Evolutionary conservation across 1,140 invertebrate genomes (phyloP).

Genomic region (Scylla paramamosain): DNA sequence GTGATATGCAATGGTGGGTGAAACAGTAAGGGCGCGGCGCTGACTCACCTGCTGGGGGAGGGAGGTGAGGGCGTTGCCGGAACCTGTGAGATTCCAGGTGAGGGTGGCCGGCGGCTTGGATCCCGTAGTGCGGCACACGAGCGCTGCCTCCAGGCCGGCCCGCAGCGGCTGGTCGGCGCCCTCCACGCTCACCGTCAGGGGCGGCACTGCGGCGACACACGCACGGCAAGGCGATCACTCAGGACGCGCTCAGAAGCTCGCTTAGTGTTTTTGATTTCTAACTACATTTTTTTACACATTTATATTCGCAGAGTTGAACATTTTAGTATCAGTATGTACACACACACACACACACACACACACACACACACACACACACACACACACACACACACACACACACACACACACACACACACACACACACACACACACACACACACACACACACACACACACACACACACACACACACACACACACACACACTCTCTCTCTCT

Average conservation of each 20-base stretch:
- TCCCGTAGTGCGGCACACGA: slow-evolving; percentile 59
- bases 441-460: too few species aligned
- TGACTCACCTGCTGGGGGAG: slow-evolving; percentile 59
- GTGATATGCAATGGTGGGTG: background rate
- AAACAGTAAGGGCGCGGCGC: background rate
- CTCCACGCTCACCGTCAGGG: slow-evolving; percentile 62
- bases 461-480: too few species aligned
- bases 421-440: too few species aligned
- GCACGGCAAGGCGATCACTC: background rate
- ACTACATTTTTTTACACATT: background rate
- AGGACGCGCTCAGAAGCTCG: too few species aligned
- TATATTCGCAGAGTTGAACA: background rate
- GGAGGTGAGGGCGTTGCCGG: slow-evolving; percentile 30
- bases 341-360: background rate
- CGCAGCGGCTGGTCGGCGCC: slow-evolving; percentile 58
- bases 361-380: too few species aligned
- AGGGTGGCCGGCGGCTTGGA: slow-evolving; percentile 72
- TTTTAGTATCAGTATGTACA: too few species aligned
- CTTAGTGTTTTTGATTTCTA: too few species aligned
- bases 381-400: too few species aligned
- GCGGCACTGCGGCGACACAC: slow-evolving; percentile 54
- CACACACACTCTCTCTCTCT: too few species aligned
- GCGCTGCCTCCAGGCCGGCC: slow-evolving; percentile 42
- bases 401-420: too few species aligned
- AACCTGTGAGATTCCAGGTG: slow-evolving; percentile 72